A percentile compares a stretch with the other conserved stretches of the same genome.
Conservation (phyloP, 2,113 vertebrate species). For the Perca fluviatilis region DNA sequence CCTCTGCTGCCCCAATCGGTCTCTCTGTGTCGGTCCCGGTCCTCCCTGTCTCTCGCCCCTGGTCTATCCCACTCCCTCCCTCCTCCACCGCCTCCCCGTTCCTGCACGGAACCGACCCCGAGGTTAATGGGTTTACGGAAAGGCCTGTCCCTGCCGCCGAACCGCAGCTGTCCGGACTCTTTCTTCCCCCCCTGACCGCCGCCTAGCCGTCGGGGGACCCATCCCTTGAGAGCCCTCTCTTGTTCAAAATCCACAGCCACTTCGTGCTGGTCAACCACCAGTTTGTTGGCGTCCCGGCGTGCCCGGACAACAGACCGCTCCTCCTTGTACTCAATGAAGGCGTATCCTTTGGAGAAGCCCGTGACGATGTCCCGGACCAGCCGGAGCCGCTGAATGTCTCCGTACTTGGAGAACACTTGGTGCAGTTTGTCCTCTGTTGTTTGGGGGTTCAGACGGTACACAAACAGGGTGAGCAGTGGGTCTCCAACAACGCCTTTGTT, state of each 20-base stretch:
- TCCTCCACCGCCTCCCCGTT: conserved; percentile 65
- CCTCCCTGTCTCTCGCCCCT: conserved; percentile 83
- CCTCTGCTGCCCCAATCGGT: conserved; percentile 76
- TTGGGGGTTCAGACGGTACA: conserved; percentile 91
- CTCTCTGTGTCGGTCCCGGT: conserved; percentile 83
- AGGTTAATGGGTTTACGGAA: conserved; percentile 95
- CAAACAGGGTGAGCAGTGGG: conserved; percentile 92
- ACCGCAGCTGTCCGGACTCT: conserved; percentile 95
- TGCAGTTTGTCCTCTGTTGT: conserved; percentile 93
- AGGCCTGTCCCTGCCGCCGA: conserved; percentile 95
- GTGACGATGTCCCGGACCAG: conserved; percentile 95
- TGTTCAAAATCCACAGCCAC: conserved; percentile 95
- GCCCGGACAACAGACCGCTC: conserved; percentile 90
- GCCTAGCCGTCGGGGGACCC: conserved; percentile 93
- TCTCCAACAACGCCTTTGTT: conserved; percentile 93
- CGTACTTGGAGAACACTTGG: conserved; percentile 93
- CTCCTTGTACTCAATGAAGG: conserved; percentile 94
- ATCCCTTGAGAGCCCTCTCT: conserved; percentile 92
- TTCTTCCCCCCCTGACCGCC: conserved; percentile 96
- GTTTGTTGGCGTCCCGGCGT: conserved; percentile 91
- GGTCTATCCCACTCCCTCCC: conserved; percentile 82
- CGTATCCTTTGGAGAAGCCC: conserved; percentile 94
- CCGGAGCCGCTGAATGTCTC: conserved; percentile 90
- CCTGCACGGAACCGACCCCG: conserved; percentile 79
- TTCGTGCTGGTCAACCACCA: conserved; percentile 94